phyloP scores from a whole-genome alignment of 2,888 invertebrate genomes.

The Acholoe squamosa region DNA sequence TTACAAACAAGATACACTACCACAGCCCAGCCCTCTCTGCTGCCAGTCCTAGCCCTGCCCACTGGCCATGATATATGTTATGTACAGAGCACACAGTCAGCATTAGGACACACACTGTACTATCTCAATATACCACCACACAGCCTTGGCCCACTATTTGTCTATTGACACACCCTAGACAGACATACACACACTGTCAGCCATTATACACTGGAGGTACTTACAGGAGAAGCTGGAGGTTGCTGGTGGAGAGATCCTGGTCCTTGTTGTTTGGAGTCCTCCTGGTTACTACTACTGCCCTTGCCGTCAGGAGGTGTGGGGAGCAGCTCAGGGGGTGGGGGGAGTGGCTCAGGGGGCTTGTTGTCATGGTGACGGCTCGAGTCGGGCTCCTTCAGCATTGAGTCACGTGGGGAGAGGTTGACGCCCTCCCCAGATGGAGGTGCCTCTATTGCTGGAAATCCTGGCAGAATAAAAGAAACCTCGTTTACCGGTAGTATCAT shows the following conservation, averaged over 20 bases:
- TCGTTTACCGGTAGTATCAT: not conserved
- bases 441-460: constrained; percentile 13
- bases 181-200: constrained; percentile 5
- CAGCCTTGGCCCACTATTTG: not conserved
- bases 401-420: constrained; percentile 32
- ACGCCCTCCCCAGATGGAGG: constrained; percentile 1
- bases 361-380: constrained; percentile 38
- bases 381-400: constrained; percentile 58
- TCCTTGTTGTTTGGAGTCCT: not conserved
- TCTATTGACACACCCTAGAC: constrained; percentile 11
- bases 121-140: too few species aligned
- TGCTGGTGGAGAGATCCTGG: not conserved
- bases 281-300: not conserved
- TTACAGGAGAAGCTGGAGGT: constrained; percentile 41
- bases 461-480: not conserved
- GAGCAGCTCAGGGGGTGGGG: not conserved
- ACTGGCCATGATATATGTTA: too few species aligned
- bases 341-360: not conserved
- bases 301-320: not conserved
- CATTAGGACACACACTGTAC: too few species aligned
- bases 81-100: too few species aligned
- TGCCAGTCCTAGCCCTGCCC: too few species aligned
- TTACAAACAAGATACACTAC: too few species aligned
- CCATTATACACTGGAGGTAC: constrained; percentile 10
- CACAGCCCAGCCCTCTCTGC: too few species aligned